Evolutionary conservation across 2,113 vertebrate species (phyloP).

Genomic region (Lampris incognitus): DNA sequence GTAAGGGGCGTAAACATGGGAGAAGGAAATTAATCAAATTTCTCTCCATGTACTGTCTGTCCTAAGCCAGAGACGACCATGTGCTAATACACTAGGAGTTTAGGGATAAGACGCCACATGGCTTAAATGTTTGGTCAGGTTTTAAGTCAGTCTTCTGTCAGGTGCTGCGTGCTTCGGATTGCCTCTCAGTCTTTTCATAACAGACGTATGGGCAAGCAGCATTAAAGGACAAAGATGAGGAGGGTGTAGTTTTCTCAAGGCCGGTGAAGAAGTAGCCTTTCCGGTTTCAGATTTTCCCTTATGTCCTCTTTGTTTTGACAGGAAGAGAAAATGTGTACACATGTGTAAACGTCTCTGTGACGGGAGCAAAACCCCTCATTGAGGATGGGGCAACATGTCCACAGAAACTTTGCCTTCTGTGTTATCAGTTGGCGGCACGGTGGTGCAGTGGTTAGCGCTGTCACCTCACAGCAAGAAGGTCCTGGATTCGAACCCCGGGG

Average conservation of each 20-base stretch:
- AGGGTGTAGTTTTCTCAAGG: background rate
- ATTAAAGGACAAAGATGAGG: constrained; percentile 11
- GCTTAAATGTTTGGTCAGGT: background rate
- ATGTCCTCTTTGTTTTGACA: too few relatives aligned
- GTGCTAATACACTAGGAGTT: constrained; percentile 27
- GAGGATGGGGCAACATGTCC: background rate
- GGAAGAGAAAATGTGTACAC: too few relatives aligned
- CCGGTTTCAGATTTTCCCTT: background rate
- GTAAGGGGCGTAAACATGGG: constrained; percentile 8
- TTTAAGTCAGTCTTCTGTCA: constrained; percentile 27
- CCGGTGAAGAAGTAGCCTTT: background rate
- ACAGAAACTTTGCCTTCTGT: background rate
- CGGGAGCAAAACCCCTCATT: background rate
- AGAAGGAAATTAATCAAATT: background rate
- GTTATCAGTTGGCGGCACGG: background rate
- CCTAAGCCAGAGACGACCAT: background rate
- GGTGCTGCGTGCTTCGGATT: constrained; percentile 3
- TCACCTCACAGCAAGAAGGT: too few relatives aligned
- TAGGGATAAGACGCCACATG: constrained; percentile 19
- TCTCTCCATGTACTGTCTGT: background rate
- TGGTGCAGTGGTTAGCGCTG: too few relatives aligned
- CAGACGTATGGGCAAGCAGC: background rate
- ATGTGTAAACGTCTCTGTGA: too few relatives aligned
- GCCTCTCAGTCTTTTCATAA: constrained; percentile 25
- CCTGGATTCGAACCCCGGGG: too few relatives aligned